These are phyloP conservation scores for Whitmania pigra DNA, from an alignment of 1,140 invertebrate species.

Conservation along the genomic window DNA sequence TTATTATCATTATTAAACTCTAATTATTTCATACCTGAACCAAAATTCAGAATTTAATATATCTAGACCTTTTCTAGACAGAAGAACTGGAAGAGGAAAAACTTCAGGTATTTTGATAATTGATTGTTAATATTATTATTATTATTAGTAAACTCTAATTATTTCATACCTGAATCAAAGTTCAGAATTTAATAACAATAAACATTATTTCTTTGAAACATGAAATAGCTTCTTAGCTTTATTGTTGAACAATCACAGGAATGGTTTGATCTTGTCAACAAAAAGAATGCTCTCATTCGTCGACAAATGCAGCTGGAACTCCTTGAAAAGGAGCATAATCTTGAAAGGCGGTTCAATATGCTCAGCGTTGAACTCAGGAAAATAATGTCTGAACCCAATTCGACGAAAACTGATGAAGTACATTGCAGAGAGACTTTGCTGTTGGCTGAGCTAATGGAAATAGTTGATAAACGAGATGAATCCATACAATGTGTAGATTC, in stretches of 20 bases:
- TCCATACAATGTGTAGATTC: slow-evolving; percentile 84
- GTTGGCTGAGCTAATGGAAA: slow-evolving; percentile 68
- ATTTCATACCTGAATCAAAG: too few relatives aligned
- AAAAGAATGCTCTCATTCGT: slow-evolving; percentile 82
- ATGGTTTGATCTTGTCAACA: slow-evolving; percentile 87
- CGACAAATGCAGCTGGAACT: slow-evolving; percentile 86
- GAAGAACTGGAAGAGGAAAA: slow-evolving; percentile 49
- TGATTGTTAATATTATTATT: too few relatives aligned
- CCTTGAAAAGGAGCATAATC: slow-evolving; percentile 76
- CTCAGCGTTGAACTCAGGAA: slow-evolving; percentile 72
- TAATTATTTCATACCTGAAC: too few relatives aligned
- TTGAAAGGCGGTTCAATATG: slow-evolving; percentile 72
- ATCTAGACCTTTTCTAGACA: too few relatives aligned
- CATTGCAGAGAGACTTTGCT: slow-evolving; percentile 70
- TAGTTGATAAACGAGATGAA: slow-evolving; percentile 87
- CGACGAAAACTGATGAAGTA: slow-evolving; percentile 80
- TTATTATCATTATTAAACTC: too few relatives aligned
- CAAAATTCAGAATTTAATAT: too few relatives aligned
- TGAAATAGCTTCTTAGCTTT: too few relatives aligned
- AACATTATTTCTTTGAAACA: too few relatives aligned
- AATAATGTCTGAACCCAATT: slow-evolving; percentile 79
- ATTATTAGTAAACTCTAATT: too few relatives aligned
- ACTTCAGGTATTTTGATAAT: slow-evolving; percentile 29
- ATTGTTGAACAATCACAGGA: slow-evolving; percentile 50
- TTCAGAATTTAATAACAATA: too few relatives aligned